Conservation (phyloP, 2,113 vertebrate genomes). For the Cichladusa arquata region DNA sequence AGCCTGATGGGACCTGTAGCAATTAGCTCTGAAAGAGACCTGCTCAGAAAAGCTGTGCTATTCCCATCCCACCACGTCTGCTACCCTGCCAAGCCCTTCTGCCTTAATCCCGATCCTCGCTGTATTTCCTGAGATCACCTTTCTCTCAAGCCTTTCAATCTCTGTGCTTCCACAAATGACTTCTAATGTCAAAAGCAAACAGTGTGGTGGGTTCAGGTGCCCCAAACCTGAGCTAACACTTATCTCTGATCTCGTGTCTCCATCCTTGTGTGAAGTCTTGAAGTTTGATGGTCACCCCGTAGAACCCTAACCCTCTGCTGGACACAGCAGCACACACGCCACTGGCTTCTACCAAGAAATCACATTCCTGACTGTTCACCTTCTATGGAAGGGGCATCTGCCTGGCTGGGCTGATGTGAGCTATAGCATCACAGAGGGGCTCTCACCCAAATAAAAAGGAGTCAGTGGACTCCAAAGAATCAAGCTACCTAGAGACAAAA, state of each 20-base stretch:
- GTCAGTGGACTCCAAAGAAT: background rate
- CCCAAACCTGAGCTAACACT: background rate
- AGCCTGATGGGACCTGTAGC: background rate
- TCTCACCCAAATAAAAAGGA: background rate
- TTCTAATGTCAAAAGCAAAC: background rate
- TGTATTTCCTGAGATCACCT: background rate
- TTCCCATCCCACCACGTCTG: background rate
- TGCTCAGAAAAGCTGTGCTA: background rate
- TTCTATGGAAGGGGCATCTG: background rate
- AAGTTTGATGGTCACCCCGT: background rate
- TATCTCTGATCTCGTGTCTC: background rate
- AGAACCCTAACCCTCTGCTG: background rate
- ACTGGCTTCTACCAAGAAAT: background rate
- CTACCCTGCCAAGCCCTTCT: background rate
- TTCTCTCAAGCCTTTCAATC: background rate
- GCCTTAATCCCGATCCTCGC: background rate
- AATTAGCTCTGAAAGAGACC: background rate
- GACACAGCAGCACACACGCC: fast-evolving
- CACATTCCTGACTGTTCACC: background rate
- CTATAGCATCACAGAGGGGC: background rate
- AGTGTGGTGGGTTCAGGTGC: fast-evolving
- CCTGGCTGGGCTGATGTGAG: background rate
- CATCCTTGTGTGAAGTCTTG: background rate
- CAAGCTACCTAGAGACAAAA: background rate
- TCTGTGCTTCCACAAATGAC: background rate